A percentile compares a stretch with the other conserved stretches of the same genome.
phyloP scores from a whole-genome alignment of 2,888 invertebrate species.

The Venusia cambrica region DNA sequence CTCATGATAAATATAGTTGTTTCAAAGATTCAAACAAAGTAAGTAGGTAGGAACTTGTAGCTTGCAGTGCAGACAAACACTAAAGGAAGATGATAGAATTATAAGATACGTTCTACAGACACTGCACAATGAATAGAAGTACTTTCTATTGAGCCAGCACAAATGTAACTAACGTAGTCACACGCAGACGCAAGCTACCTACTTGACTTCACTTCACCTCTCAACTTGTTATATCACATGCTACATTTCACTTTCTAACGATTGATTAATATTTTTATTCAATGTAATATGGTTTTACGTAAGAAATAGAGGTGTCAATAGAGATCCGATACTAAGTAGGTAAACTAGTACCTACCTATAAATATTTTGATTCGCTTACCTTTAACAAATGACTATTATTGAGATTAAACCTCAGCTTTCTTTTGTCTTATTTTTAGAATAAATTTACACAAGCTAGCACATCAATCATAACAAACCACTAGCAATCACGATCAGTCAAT shows the following conservation, averaged over 20 bases:
- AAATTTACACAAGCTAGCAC: too few relatives aligned
- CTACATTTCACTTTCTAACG: slow-evolving; percentile 57
- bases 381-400: too few relatives aligned
- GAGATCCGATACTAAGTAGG: slow-evolving; percentile 11
- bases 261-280: slow-evolving; percentile 35
- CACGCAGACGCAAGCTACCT: slow-evolving; percentile 47
- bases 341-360: too few relatives aligned
- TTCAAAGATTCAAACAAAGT: background rate
- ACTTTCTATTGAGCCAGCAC: slow-evolving; percentile 46
- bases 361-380: background rate
- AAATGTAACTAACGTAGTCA: slow-evolving; percentile 28
- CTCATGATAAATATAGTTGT: slow-evolving; percentile 38
- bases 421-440: too few relatives aligned
- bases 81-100: too few relatives aligned
- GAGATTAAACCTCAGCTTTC: too few relatives aligned
- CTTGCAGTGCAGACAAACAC: too few relatives aligned
- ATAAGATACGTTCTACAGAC: too few relatives aligned
- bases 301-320: too few relatives aligned
- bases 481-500: too few relatives aligned
- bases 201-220: slow-evolving; percentile 65
- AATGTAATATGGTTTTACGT: slow-evolving; percentile 27
- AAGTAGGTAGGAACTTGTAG: background rate
- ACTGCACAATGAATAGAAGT: slow-evolving; percentile 35
- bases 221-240: slow-evolving; percentile 65
- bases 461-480: too few relatives aligned